Conservation (phyloP, 2,113 vertebrate species). For the Procavia capensis region DNA sequence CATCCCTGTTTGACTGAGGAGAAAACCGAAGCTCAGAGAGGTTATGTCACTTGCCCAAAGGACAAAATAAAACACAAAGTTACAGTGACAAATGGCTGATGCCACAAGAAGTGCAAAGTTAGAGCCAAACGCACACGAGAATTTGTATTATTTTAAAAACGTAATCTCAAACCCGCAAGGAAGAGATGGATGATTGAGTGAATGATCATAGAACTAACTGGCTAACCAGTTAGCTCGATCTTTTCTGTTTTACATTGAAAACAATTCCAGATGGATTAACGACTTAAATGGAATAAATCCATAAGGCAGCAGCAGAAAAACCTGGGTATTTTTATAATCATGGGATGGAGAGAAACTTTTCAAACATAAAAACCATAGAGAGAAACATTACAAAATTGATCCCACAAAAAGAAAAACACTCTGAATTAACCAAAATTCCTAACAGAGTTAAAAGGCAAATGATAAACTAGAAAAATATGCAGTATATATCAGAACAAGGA, state of each 20-base stretch:
- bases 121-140: background rate
- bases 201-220: slow-evolving; percentile 16
- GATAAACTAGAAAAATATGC: slow-evolving; percentile 30
- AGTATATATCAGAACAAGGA: background rate
- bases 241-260: slow-evolving; percentile 14
- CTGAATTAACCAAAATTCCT: background rate
- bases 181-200: slow-evolving; percentile 57
- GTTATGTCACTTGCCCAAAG: slow-evolving; percentile 5
- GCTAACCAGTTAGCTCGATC: slow-evolving; percentile 23
- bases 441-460: slow-evolving; percentile 28
- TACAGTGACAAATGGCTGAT: background rate
- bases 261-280: slow-evolving; percentile 67
- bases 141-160: background rate
- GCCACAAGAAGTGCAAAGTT: background rate
- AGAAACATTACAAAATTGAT: slow-evolving; percentile 60
- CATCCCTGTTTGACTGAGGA: slow-evolving; percentile 42
- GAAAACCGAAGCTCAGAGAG: slow-evolving; percentile 31
- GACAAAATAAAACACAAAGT: slow-evolving; percentile 8
- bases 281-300: slow-evolving; percentile 32
- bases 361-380: slow-evolving; percentile 44
- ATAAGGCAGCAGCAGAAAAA: slow-evolving; percentile 51
- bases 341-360: slow-evolving; percentile 52
- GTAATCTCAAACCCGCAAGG: slow-evolving; percentile 4
- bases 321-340: slow-evolving; percentile 16
- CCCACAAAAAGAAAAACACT: background rate